phyloP scores from a whole-genome alignment of 1,140 invertebrate species.

The Anastrepha obliqua region DNA sequence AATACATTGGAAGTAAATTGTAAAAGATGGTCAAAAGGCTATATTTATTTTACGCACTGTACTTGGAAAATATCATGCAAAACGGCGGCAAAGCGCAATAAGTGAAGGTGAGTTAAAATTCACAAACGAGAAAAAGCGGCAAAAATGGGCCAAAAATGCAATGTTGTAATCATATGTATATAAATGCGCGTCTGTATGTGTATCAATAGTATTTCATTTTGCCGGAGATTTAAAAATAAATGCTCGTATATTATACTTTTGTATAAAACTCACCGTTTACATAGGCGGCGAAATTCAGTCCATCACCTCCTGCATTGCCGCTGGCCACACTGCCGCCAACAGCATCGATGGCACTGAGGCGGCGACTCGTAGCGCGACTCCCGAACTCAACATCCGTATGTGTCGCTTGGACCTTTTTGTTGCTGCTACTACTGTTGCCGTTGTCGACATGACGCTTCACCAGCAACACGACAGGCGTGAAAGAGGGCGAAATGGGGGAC shows the following conservation, averaged over 20 bases:
- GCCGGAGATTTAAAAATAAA: background rate
- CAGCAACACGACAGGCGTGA: background rate
- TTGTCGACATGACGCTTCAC: slow-evolving; percentile 52
- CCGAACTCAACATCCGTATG: background rate
- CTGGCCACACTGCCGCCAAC: background rate
- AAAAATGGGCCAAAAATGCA: background rate
- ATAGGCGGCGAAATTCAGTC: slow-evolving; percentile 55
- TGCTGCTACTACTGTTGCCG: background rate
- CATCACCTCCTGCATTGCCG: slow-evolving; percentile 32
- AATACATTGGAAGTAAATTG: too few species aligned
- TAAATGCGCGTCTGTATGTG: too few species aligned
- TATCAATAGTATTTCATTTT: too few species aligned
- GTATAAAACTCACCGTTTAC: slow-evolving; percentile 55
- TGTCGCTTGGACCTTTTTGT: background rate
- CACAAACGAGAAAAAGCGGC: background rate
- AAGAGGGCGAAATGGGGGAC: background rate
- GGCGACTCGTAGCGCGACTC: slow-evolving; percentile 16
- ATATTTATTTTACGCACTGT: too few species aligned
- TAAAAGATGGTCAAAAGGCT: too few species aligned
- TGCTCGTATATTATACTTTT: background rate
- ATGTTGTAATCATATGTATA: background rate
- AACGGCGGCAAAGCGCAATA: background rate
- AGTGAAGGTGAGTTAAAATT: background rate
- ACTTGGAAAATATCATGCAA: too few species aligned
- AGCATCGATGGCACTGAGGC: background rate